Conservation (phyloP, 2,113 vertebrate genomes). For the Syngnathus scovelli region DNA sequence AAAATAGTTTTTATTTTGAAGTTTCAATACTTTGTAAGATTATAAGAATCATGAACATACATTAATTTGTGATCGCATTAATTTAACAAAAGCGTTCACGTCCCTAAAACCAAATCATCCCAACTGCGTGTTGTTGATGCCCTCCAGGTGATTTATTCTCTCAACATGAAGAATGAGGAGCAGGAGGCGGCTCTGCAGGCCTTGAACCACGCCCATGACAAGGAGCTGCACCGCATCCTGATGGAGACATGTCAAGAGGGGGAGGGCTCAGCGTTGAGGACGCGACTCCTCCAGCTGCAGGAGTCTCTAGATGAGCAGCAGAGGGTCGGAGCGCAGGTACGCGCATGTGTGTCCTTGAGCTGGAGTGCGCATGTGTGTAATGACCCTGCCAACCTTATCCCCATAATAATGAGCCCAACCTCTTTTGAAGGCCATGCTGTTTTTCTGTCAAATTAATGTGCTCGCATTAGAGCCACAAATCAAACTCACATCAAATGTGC, state of each 20-base stretch:
- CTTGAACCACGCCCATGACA: constrained; percentile 77
- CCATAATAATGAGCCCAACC: constrained; percentile 22
- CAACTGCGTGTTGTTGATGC: neutral
- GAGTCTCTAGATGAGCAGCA: constrained; percentile 81
- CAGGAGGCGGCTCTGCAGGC: constrained; percentile 79
- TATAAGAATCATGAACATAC: neutral
- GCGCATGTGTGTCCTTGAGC: constrained; percentile 9
- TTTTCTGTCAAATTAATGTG: constrained; percentile 22
- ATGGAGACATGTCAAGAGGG: constrained; percentile 78
- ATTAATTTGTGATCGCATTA: neutral
- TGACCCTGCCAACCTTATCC: neutral
- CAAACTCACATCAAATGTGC: constrained; percentile 24
- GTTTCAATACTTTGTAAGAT: neutral
- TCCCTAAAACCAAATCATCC: neutral
- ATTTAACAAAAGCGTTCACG: neutral
- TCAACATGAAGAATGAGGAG: constrained; percentile 93
- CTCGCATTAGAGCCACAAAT: constrained; percentile 30
- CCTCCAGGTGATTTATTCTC: constrained; percentile 86
- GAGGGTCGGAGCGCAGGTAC: constrained; percentile 74
- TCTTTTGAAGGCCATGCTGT: constrained; percentile 22
- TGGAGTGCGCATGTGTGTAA: neutral
- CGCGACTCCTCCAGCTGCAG: constrained; percentile 81
- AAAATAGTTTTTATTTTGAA: neutral
- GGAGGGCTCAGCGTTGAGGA: constrained; percentile 70
- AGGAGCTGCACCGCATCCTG: constrained; percentile 78